Percentiles rank a stretch among this genome's conserved stretches.
Conservation (phyloP, 53 echinoderm and acorn worm species). For the Glandiceps talaboti region DNA sequence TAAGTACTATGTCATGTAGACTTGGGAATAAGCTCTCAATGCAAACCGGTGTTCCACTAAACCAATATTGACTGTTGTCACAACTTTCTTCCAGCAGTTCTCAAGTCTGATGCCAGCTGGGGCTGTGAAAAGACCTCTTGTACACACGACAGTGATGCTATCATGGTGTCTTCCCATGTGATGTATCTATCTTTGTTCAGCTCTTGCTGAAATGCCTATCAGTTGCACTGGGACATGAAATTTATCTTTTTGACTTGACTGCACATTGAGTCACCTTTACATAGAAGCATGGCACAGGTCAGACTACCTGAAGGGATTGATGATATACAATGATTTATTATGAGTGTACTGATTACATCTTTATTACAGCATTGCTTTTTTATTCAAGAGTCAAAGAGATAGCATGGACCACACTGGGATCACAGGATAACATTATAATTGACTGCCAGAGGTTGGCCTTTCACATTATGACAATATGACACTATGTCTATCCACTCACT, state of each 20-base stretch:
- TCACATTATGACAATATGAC: too few species aligned
- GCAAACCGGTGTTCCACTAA: not conserved
- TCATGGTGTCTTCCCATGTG: not conserved
- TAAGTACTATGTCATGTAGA: not conserved
- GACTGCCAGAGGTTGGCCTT: not conserved
- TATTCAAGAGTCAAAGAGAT: not conserved
- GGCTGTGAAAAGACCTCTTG: not conserved
- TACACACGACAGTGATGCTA: not conserved
- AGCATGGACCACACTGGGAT: not conserved
- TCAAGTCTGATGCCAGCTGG: not conserved
- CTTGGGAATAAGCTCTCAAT: not conserved
- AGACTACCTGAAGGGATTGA: not conserved
- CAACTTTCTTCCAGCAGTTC: not conserved
- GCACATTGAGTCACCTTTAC: not conserved
- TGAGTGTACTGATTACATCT: not conserved
- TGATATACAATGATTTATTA: not conserved
- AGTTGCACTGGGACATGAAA: not conserved
- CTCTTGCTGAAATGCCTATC: not conserved
- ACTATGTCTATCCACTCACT: too few species aligned
- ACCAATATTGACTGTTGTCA: not conserved
- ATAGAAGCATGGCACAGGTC: not conserved
- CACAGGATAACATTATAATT: not conserved
- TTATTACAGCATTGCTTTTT: not conserved
- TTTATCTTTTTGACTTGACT: not conserved
- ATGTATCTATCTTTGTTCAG: not conserved